These are phyloP conservation scores for Rhinichthys klamathensis DNA, from an alignment of 2,113 vertebrate genomes.

Conservation along the genomic window DNA sequence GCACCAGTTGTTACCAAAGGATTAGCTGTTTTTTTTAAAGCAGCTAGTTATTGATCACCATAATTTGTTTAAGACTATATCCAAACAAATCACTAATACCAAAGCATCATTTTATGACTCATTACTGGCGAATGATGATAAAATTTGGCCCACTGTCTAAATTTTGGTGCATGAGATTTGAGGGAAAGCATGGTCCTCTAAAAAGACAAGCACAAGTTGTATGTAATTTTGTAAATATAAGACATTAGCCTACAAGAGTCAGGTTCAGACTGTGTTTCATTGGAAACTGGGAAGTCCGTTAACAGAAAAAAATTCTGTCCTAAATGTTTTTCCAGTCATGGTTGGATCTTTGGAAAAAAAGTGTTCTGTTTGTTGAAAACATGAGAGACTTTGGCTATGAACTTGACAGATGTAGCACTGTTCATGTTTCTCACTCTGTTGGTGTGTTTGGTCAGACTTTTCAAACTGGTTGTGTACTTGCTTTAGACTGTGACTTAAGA, in stretches of 20 bases:
- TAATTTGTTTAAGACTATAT: not conserved
- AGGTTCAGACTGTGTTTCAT: conserved; percentile 8
- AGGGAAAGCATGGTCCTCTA: not conserved
- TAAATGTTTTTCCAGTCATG: not conserved
- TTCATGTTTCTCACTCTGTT: not conserved
- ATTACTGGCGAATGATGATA: not conserved
- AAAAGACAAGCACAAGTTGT: not conserved
- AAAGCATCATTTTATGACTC: conserved; percentile 5
- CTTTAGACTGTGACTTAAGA: not conserved
- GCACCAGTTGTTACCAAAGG: too few relatives aligned
- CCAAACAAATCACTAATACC: conserved; percentile 2
- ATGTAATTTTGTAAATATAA: not conserved
- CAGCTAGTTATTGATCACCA: conserved; percentile 7
- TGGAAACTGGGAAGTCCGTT: not conserved
- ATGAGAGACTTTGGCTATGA: not conserved
- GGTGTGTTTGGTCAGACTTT: not conserved
- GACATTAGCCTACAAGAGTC: conserved; percentile 4
- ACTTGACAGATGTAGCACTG: too few relatives aligned
- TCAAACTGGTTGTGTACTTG: too few relatives aligned
- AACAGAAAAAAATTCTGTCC: not conserved
- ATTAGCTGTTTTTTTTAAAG: conserved; percentile 7
- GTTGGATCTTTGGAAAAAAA: not conserved
- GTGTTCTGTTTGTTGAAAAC: not conserved
- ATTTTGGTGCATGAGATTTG: not conserved
- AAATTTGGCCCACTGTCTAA: not conserved